phyloP scores from a whole-genome alignment of 2,888 invertebrate species.

The Stenotaenia linearis region DNA sequence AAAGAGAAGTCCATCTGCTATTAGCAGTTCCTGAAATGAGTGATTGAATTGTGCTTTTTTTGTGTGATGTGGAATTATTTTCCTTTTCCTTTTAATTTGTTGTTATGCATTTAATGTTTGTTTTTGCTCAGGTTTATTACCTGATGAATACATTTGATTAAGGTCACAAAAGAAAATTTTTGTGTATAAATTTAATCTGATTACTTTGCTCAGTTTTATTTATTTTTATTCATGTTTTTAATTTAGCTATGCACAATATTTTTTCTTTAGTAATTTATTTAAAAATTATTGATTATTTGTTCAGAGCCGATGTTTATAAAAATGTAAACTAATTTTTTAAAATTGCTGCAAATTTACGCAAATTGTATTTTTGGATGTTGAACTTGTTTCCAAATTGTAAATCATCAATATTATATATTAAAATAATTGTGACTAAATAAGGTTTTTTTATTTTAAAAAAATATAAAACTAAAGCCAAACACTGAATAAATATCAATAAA shows the following conservation, averaged over 20 bases:
- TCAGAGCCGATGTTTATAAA: not conserved
- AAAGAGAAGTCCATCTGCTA: too few relatives aligned
- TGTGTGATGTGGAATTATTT: too few relatives aligned
- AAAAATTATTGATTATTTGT: not conserved
- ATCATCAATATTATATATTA: not conserved
- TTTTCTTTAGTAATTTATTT: not conserved
- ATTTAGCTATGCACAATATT: not conserved
- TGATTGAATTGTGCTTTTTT: too few relatives aligned
- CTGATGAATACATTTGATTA: not conserved
- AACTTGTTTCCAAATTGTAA: not conserved
- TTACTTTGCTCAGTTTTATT: not conserved
- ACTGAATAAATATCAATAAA: too few relatives aligned
- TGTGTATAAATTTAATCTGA: not conserved
- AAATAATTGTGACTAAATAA: too few relatives aligned
- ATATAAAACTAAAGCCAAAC: too few relatives aligned
- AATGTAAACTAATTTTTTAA: not conserved
- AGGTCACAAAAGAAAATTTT: not conserved
- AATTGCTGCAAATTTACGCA: not conserved
- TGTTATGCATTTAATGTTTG: not conserved
- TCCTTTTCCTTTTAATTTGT: not conserved
- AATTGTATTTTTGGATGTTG: constrained; percentile 7
- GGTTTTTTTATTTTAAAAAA: too few relatives aligned
- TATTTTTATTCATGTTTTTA: not conserved
- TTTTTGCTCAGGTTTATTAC: not conserved
- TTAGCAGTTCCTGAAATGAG: too few relatives aligned